Conservation (phyloP, 2,888 invertebrate genomes). For the Nomada ferruginata region DNA sequence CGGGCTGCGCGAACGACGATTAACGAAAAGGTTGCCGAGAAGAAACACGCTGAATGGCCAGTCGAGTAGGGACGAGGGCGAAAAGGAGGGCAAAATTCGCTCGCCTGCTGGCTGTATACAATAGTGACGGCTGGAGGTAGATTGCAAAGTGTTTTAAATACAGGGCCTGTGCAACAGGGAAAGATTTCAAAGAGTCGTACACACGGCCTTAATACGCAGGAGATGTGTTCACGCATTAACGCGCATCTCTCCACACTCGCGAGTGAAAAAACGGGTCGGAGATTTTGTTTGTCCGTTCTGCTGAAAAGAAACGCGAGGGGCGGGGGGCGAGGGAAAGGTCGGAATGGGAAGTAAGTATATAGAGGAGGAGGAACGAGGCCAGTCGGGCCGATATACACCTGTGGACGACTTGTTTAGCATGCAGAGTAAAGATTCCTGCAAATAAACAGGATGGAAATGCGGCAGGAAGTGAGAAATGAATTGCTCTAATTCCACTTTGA, state of each 20-base stretch:
- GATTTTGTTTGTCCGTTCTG: conserved; percentile 34
- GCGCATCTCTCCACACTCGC: conserved; percentile 29
- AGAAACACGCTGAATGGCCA: conserved; percentile 25
- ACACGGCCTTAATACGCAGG: conserved; percentile 48
- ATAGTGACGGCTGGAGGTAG: conserved; percentile 26
- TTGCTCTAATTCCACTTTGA: conserved; percentile 57
- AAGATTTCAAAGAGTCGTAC: conserved; percentile 47
- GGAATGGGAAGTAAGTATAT: neutral
- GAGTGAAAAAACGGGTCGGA: conserved; percentile 34
- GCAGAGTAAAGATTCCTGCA: conserved; percentile 57
- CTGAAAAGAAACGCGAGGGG: conserved; percentile 20
- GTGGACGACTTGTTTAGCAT: conserved; percentile 48
- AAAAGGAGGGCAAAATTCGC: neutral
- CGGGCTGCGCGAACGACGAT: conserved; percentile 27
- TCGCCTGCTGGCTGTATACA: conserved; percentile 30
- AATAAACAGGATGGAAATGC: conserved; percentile 51
- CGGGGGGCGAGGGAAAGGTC: neutral
- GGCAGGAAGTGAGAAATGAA: conserved; percentile 44
- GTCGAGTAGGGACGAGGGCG: neutral
- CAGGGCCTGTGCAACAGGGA: conserved; percentile 24
- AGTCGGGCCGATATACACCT: conserved; percentile 31
- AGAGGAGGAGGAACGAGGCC: conserved; percentile 24
- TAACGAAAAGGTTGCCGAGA: conserved; percentile 34
- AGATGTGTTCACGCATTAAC: conserved; percentile 57
- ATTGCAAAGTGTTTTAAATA: conserved; percentile 57